Conservation (phyloP, 2,888 invertebrate genomes). For the Stenodema calcarata region DNA sequence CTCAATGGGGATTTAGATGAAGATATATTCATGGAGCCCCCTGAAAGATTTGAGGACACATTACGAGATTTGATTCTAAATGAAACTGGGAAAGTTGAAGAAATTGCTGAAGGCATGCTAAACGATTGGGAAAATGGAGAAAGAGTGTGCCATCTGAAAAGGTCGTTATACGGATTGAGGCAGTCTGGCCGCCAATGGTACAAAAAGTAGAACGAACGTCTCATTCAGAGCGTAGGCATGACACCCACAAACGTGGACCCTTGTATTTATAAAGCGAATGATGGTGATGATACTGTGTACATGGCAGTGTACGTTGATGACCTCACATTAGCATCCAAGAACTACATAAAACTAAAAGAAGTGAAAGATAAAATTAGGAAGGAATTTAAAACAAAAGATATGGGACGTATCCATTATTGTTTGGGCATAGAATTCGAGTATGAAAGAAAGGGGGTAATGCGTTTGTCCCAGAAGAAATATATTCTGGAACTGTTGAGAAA, state of each 20-base stretch:
- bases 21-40: neutral
- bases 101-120: neutral
- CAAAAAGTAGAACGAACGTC: neutral
- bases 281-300: conserved; percentile 27
- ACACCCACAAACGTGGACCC: conserved; percentile 28
- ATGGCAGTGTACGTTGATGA: conserved; percentile 56
- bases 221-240: conserved; percentile 26
- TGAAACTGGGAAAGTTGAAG: neutral
- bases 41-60: neutral
- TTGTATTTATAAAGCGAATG: conserved; percentile 48
- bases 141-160: conserved; percentile 48
- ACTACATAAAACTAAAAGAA: conserved; percentile 46
- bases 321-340: conserved; percentile 50
- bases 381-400: conserved; percentile 54
- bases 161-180: conserved; percentile 55
- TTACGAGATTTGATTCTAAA: neutral
- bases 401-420: conserved; percentile 47
- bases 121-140: neutral
- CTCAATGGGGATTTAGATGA: neutral
- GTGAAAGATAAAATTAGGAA: conserved; percentile 46
- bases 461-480: conserved; percentile 50
- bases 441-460: conserved; percentile 27
- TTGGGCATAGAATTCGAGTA: conserved; percentile 52
- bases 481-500: conserved; percentile 48
- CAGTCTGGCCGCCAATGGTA: conserved; percentile 52